Evolutionary conservation across 1,140 invertebrate species (phyloP).

Genomic region (Pentalonia nigronervosa): DNA sequence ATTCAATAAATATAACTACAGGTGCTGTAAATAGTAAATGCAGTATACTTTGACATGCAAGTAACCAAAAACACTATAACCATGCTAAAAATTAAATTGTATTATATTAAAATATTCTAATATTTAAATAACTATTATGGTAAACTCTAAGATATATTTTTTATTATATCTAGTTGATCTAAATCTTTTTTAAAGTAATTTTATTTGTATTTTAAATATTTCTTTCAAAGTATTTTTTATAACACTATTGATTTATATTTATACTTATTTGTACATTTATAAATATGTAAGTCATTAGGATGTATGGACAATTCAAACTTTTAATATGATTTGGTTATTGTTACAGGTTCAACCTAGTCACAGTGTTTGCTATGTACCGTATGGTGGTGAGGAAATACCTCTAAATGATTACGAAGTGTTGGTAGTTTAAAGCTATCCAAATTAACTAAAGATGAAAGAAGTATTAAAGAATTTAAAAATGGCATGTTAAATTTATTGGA

Average conservation of each 20-base stretch:
- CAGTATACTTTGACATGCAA: no score
- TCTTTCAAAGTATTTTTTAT: neutral
- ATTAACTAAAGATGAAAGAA: neutral
- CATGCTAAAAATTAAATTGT: no score
- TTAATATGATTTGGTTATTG: slow-evolving; percentile 24
- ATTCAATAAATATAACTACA: neutral
- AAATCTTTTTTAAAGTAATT: neutral
- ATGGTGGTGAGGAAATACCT: slow-evolving; percentile 73
- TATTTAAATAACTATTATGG: no score
- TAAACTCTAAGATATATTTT: no score
- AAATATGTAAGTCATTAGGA: neutral
- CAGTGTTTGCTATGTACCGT: slow-evolving; percentile 76
- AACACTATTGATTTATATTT: neutral
- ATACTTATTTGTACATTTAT: neutral
- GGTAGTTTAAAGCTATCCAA: slow-evolving; percentile 63
- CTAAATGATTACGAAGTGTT: slow-evolving; percentile 80
- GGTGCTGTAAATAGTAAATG: neutral
- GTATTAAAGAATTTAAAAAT: neutral
- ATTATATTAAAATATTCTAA: no score
- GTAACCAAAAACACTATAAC: no score
- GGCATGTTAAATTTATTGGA: neutral
- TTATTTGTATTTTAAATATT: neutral
- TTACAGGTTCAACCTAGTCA: slow-evolving; percentile 76
- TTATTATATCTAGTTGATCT: no score
- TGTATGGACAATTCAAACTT: neutral